Percentiles rank a stretch among this genome's conserved stretches.
Evolutionary conservation across 2,888 invertebrate genomes (phyloP).

Genomic region (Micoletzkya japonica): DNA sequence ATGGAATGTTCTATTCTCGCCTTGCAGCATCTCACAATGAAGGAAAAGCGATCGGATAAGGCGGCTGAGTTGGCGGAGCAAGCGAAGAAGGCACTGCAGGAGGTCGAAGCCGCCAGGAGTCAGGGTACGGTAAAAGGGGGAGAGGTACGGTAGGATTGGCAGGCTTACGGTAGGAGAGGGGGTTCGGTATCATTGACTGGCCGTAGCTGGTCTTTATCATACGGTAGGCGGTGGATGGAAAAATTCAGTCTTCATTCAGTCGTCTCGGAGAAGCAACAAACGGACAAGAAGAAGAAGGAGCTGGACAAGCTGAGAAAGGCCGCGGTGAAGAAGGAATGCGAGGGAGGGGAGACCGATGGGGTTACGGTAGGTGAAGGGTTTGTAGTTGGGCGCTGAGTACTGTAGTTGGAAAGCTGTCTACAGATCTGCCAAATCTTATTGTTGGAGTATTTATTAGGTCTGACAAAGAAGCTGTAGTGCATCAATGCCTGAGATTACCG

Average conservation of each 20-base stretch:
- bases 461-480: too few species aligned
- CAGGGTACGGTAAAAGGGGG: constrained; percentile 1
- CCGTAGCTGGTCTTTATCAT: too few species aligned
- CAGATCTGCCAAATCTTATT: too few species aligned
- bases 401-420: not conserved
- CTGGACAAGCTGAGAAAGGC: constrained; percentile 41
- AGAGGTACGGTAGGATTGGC: not conserved
- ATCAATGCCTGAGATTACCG: too few species aligned
- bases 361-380: not conserved
- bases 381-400: not conserved
- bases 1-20: not conserved
- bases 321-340: constrained; percentile 36
- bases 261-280: constrained; percentile 34
- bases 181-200: too few species aligned
- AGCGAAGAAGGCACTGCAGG: constrained; percentile 10
- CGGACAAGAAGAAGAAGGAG: constrained; percentile 39
- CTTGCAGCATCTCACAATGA: constrained; percentile 40
- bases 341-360: constrained; percentile 15
- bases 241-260: constrained; percentile 39
- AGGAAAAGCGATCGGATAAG: constrained; percentile 39
- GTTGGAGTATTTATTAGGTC: too few species aligned
- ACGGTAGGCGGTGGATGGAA: too few species aligned
- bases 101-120: constrained; percentile 7
- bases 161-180: too few species aligned
- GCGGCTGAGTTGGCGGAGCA: constrained; percentile 35